These are phyloP conservation scores for Machimus rusticus DNA, from an alignment of 2,888 invertebrate genomes.

Conservation along the genomic window DNA sequence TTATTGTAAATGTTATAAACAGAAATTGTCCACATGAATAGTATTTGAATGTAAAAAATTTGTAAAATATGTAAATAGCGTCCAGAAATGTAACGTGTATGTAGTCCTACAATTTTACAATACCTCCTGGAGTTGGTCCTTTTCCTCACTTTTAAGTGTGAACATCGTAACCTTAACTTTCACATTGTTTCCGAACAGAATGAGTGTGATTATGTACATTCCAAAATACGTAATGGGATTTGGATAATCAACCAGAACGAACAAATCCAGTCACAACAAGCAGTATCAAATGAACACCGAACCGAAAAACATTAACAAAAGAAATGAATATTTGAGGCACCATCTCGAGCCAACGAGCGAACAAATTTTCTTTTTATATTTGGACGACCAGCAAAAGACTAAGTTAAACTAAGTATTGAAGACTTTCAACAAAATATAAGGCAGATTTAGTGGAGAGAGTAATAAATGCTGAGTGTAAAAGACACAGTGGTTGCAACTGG, in stretches of 20 bases:
- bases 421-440: not conserved
- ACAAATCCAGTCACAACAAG: not conserved
- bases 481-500: not conserved
- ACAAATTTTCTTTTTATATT: not conserved
- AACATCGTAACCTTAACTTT: not conserved
- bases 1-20: not conserved
- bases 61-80: not conserved
- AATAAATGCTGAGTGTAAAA: not conserved
- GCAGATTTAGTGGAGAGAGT: not conserved
- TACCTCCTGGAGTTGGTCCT: conserved; percentile 4
- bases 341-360: not conserved
- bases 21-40: not conserved
- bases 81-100: not conserved
- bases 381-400: not conserved
- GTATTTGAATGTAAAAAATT: not conserved
- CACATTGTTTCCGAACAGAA: conserved; percentile 65
- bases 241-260: conserved; percentile 66
- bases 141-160: not conserved
- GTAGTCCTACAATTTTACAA: not conserved
- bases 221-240: conserved; percentile 87
- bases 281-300: not conserved
- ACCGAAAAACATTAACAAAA: not conserved
- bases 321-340: not conserved
- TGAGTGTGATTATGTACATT: conserved; percentile 86
- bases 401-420: not conserved